Conservation (phyloP, 2,113 vertebrate genomes). For the Mesitornis unicolor region DNA sequence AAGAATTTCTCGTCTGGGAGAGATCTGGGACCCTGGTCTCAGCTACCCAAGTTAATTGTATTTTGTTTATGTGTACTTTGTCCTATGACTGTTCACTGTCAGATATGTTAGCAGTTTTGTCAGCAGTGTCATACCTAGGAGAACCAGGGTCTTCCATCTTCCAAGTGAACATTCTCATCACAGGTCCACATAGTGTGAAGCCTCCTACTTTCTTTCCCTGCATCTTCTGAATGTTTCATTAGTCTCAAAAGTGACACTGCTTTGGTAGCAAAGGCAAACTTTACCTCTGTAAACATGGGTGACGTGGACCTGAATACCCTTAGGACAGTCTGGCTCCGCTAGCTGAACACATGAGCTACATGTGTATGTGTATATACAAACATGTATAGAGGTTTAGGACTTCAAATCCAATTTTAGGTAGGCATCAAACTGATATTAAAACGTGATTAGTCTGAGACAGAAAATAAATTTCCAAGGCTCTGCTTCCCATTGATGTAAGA, state of each 20-base stretch:
- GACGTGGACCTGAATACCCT: neutral
- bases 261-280: neutral
- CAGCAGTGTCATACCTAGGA: neutral
- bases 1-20: neutral
- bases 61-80: neutral
- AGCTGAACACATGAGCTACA: neutral
- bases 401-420: neutral
- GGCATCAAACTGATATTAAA: neutral
- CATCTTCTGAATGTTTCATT: neutral
- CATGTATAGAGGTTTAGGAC: neutral
- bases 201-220: neutral
- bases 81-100: neutral
- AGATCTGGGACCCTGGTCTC: neutral
- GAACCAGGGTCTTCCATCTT: neutral
- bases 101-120: neutral
- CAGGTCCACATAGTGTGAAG: neutral
- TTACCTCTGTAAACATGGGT: neutral
- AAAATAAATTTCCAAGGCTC: neutral
- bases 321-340: neutral
- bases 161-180: neutral
- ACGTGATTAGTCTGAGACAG: neutral
- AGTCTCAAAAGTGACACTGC: neutral
- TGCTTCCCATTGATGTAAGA: neutral
- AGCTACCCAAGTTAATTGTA: neutral
- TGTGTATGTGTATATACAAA: fast-evolving